phyloP scores from a whole-genome alignment of 1,140 invertebrate genomes.

The Ericerus pela region DNA sequence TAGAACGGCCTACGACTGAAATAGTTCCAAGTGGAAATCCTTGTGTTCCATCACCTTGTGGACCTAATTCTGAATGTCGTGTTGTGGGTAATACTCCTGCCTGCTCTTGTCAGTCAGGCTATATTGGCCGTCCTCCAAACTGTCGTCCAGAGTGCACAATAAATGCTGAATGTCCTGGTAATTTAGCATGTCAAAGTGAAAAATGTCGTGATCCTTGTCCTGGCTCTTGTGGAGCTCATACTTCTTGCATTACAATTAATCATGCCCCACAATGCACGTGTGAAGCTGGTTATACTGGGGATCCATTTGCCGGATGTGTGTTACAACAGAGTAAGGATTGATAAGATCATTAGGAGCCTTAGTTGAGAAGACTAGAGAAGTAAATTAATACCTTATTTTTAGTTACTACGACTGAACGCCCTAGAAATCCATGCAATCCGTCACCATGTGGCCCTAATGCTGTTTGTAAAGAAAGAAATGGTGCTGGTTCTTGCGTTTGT shows the following conservation, averaged over 20 bases:
- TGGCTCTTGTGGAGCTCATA: constrained; percentile 68
- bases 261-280: constrained; percentile 70
- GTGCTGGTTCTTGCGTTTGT: constrained; percentile 58
- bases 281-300: constrained; percentile 57
- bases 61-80: constrained; percentile 58
- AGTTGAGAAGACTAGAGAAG: neutral
- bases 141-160: constrained; percentile 68
- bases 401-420: constrained; percentile 33
- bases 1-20: constrained; percentile 20
- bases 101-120: constrained; percentile 61
- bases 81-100: constrained; percentile 51
- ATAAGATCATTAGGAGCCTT: neutral
- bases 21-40: constrained; percentile 33
- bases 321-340: constrained; percentile 37
- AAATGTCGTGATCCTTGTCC: constrained; percentile 68
- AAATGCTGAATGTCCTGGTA: constrained; percentile 64
- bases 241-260: constrained; percentile 60
- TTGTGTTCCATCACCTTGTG: constrained; percentile 34
- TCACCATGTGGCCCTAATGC: constrained; percentile 65
- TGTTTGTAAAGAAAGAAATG: constrained; percentile 47
- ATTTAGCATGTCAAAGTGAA: constrained; percentile 63
- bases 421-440: constrained; percentile 46
- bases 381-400: neutral
- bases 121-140: constrained; percentile 61
- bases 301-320: constrained; percentile 66